phyloP scores from a whole-genome alignment of 92 coral and sea anemone species.

The Paragorgia papillata region DNA sequence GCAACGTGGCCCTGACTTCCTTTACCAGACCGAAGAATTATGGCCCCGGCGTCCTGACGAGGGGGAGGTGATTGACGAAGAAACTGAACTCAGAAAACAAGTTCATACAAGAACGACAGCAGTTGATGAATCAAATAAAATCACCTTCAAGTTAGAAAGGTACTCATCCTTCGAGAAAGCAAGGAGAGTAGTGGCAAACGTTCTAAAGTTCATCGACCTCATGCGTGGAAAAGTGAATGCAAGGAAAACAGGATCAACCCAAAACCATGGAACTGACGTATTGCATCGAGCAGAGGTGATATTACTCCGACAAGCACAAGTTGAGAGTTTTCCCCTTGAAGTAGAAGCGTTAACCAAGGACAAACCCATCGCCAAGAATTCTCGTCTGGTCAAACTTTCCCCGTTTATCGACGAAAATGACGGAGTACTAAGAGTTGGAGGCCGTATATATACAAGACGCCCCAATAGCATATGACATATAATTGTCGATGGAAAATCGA shows the following conservation, averaged over 20 bases:
- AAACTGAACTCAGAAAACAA: slow-evolving; percentile 11
- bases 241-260: neutral
- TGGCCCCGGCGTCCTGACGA: slow-evolving; percentile 49
- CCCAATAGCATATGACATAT: slow-evolving; percentile 31
- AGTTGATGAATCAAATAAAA: slow-evolving; percentile 6
- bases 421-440: slow-evolving; percentile 31
- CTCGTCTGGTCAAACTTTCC: slow-evolving; percentile 24
- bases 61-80: slow-evolving; percentile 37
- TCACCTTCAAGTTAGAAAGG: slow-evolving; percentile 32
- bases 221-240: neutral
- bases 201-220: slow-evolving; percentile 50
- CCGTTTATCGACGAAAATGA: slow-evolving; percentile 28
- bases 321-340: slow-evolving; percentile 16
- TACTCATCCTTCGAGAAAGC: slow-evolving; percentile 53
- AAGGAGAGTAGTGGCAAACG: slow-evolving; percentile 50
- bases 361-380: slow-evolving; percentile 37
- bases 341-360: slow-evolving; percentile 7
- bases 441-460: slow-evolving; percentile 33
- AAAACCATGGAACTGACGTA: slow-evolving; percentile 2
- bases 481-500: slow-evolving; percentile 30
- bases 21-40: slow-evolving; percentile 23
- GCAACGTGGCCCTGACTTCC: no score
- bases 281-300: slow-evolving; percentile 36
- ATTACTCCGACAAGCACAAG: slow-evolving; percentile 32
- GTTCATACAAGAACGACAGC: slow-evolving; percentile 20